Evolutionary conservation across 2,113 vertebrate genomes (phyloP).

Genomic region (Callocephalon fimbriatum): DNA sequence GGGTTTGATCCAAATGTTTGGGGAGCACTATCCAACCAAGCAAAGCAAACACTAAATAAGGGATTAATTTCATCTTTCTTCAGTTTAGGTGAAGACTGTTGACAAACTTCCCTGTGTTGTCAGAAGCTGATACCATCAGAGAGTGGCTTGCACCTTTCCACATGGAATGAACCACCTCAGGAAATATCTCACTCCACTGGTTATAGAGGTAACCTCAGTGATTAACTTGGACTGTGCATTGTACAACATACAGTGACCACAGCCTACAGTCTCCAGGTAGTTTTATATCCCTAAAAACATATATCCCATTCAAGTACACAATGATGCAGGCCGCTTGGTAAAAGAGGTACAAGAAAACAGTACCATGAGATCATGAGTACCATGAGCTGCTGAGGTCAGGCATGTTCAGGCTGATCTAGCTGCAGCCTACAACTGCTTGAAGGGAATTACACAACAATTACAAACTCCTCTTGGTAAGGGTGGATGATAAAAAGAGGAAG

Average conservation of each 20-base stretch:
- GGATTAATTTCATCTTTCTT: background rate
- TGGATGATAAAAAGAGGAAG: background rate
- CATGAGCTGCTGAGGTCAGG: background rate
- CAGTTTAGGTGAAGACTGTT: background rate
- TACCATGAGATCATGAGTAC: too few relatives aligned
- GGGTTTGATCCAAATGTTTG: fast-evolving
- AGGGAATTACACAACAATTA: background rate
- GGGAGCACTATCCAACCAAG: background rate
- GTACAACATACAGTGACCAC: background rate
- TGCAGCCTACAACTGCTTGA: background rate
- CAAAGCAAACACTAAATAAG: fast-evolving
- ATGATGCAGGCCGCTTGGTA: background rate
- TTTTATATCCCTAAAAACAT: background rate
- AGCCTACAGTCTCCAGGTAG: fast-evolving
- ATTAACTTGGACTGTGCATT: background rate
- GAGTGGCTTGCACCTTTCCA: background rate
- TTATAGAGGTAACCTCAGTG: fast-evolving
- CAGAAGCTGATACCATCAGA: background rate
- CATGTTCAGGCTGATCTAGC: background rate
- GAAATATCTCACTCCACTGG: background rate
- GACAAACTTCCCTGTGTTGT: background rate
- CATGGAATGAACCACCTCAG: background rate
- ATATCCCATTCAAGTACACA: background rate
- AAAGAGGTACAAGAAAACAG: background rate
- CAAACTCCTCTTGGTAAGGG: background rate